Evolutionary conservation across 2,888 invertebrate genomes (phyloP), one percentile per base, ranked within the genome.

Genomic region (Nebria brevicollis): DNA sequence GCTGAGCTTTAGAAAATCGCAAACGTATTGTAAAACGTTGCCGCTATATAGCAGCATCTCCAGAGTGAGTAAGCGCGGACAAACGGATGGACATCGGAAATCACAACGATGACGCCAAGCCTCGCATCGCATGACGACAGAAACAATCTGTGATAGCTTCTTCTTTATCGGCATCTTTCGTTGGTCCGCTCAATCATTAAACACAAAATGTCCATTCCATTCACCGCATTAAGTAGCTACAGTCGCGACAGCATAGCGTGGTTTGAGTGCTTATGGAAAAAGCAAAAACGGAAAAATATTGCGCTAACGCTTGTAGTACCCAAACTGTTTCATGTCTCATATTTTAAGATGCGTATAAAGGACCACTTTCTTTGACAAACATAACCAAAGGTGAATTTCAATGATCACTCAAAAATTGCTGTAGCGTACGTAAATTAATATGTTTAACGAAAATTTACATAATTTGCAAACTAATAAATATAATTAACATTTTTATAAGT

Each of bases 1-100:
- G 72, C 65, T 81, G 75, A 75, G 80, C 80, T 81, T 81, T 75
- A 76, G 79, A 75, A 81, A 75, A 76, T 81, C 80, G 72, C 66
- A 8, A 73, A 72, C 70, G 64, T 81, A 81, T 76, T 81, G 80
- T 76, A 79, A 68, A 79, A 74, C 68, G 74, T 66, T 68, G 15
- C 20, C 20, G 20, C 54, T 43, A 54, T 54, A 54, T 54, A 54
- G 54, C 54, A 54, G 13, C 54, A 54, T 54, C 54, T 54, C 54
- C 7, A 54, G 54, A 54, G 43, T 10, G 43, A 43, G 54, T 54
- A 13, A 54, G 13, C 54, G 54, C 15, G 79, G 75, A 74, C 68
- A 66, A 73, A 25, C 77, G 72, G 26, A 77, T 72, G 68, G 70
- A 72, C 70, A 8, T 8, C 54, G 54, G 54, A 54, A 54, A 54